Conservation (phyloP, 2,113 vertebrate species). For the Odobenus rosmarus region DNA sequence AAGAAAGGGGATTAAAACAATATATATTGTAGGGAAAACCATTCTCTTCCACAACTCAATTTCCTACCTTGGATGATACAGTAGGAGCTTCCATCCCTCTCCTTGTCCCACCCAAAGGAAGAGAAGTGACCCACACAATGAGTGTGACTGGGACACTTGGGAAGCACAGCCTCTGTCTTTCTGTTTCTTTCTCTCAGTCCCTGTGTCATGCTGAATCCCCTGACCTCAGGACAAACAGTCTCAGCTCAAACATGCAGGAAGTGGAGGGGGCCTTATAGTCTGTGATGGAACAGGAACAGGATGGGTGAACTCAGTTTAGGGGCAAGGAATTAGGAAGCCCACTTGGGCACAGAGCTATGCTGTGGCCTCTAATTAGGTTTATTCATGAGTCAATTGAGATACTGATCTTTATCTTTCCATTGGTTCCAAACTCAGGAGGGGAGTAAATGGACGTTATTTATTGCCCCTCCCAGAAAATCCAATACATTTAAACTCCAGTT, state of each 20-base stretch:
- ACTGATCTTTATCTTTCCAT: not conserved
- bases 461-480: not conserved
- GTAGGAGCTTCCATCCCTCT: not conserved
- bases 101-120: not conserved
- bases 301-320: not conserved
- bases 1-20: not conserved
- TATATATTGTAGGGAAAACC: not conserved
- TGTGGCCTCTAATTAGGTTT: not conserved
- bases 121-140: not conserved
- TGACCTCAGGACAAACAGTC: not conserved
- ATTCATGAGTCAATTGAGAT: not conserved
- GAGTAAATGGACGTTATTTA: not conserved
- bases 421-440: not conserved
- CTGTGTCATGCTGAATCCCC: not conserved
- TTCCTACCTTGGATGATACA: not conserved
- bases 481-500: not conserved
- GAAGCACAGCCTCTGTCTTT: not conserved
- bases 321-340: not conserved
- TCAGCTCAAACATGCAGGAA: not conserved
- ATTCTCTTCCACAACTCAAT: not conserved
- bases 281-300: too few species aligned
- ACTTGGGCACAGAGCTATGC: not conserved
- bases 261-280: not conserved
- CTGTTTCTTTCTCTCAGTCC: not conserved
- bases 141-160: not conserved